A percentile compares a stretch with the other conserved stretches of the same genome.
These are phyloP conservation scores for Lithophane leautieri DNA, from an alignment of 2,888 invertebrate species.

Conservation along the genomic window DNA sequence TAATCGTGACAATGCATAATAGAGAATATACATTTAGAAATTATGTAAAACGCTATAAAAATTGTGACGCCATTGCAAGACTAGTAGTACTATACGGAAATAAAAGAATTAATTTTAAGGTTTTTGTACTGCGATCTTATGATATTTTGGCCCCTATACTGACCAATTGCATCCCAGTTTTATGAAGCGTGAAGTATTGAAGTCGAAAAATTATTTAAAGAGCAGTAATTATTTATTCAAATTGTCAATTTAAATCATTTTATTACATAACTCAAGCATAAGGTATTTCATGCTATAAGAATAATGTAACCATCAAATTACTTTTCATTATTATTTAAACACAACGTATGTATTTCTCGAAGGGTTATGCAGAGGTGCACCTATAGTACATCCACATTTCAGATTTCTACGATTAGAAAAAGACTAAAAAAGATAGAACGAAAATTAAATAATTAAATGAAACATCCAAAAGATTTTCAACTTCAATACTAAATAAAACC, in stretches of 20 bases:
- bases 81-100: constrained; percentile 75
- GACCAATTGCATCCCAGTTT: constrained; percentile 60
- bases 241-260: not conserved
- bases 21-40: constrained; percentile 81
- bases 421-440: not conserved
- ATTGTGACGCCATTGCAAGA: constrained; percentile 81
- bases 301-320: not conserved
- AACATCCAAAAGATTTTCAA: constrained; percentile 22
- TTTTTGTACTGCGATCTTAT: constrained; percentile 70
- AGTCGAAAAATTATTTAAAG: constrained; percentile 24
- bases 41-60: constrained; percentile 80
- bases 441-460: not conserved
- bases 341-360: not conserved
- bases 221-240: not conserved
- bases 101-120: constrained; percentile 51
- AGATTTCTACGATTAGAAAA: not conserved
- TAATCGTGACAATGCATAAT: constrained; percentile 89
- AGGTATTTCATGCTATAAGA: not conserved
- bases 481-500: constrained; percentile 39
- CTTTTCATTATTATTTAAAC: not conserved
- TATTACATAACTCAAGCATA: not conserved
- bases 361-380: not conserved
- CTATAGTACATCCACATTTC: not conserved
- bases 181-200: constrained; percentile 27
- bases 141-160: constrained; percentile 57